phyloP scores from a whole-genome alignment of 2,888 invertebrate species.

The Leucophenga maculata region DNA sequence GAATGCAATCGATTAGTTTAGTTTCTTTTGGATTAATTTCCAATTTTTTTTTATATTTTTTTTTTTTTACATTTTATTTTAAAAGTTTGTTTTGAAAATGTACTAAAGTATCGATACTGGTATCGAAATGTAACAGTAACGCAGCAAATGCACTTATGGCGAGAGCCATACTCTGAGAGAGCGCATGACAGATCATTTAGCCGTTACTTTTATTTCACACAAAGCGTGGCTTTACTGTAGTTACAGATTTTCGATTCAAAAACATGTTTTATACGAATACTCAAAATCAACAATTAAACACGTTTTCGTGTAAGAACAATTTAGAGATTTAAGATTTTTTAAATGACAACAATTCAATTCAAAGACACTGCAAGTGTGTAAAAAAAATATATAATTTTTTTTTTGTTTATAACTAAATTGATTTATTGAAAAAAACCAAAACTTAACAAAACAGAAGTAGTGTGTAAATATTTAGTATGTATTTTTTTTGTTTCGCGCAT shows the following conservation, averaged over 20 bases:
- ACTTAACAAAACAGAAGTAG: not conserved
- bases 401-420: not conserved
- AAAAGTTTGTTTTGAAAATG: too few relatives aligned
- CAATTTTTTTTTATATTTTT: too few relatives aligned
- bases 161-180: too few relatives aligned
- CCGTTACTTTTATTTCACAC: not conserved
- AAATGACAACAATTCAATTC: not conserved
- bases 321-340: not conserved
- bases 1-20: too few relatives aligned
- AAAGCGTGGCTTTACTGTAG: constrained; percentile 20
- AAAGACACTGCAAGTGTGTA: too few relatives aligned
- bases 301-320: constrained; percentile 3
- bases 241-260: not conserved
- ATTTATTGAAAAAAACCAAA: not conserved
- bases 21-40: too few relatives aligned
- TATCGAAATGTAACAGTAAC: constrained; percentile 46
- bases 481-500: not conserved
- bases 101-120: not conserved
- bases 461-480: not conserved
- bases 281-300: not conserved
- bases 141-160: too few relatives aligned
- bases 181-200: too few relatives aligned
- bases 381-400: not conserved
- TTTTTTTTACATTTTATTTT: too few relatives aligned
- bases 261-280: not conserved